Conservation (phyloP, 2,888 invertebrate genomes). For the Neria commutata region DNA sequence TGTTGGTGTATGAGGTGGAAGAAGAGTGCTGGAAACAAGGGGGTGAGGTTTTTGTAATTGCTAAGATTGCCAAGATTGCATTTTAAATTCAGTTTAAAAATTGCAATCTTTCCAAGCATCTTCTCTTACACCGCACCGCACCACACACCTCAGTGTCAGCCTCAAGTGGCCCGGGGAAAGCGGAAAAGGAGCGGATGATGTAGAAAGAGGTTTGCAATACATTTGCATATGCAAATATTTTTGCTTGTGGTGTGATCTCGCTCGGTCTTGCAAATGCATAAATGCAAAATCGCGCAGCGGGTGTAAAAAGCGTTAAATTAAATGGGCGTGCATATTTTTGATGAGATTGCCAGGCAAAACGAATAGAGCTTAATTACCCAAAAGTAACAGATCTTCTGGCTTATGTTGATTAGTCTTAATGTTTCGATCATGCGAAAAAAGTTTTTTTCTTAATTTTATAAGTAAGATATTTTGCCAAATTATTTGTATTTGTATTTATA, state of each 20-base stretch:
- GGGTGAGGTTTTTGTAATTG: constrained; percentile 15
- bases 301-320: background rate
- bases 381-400: too few relatives aligned
- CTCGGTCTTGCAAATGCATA: background rate
- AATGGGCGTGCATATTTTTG: background rate
- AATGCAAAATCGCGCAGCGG: background rate
- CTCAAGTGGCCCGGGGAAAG: background rate
- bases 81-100: constrained; percentile 17
- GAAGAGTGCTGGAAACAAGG: too few relatives aligned
- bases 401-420: too few relatives aligned
- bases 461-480: too few relatives aligned
- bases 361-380: too few relatives aligned
- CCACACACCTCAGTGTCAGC: background rate
- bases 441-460: too few relatives aligned
- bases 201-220: background rate
- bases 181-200: background rate
- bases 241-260: background rate
- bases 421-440: too few relatives aligned
- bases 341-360: too few relatives aligned
- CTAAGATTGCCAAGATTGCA: constrained; percentile 19
- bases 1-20: constrained; percentile 6
- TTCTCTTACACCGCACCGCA: background rate
- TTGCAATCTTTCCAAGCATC: constrained; percentile 2
- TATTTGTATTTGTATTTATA: too few relatives aligned
- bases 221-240: constrained; percentile 5